phyloP scores from a whole-genome alignment of 2,888 invertebrate species.

The Arctia plantaginis region DNA sequence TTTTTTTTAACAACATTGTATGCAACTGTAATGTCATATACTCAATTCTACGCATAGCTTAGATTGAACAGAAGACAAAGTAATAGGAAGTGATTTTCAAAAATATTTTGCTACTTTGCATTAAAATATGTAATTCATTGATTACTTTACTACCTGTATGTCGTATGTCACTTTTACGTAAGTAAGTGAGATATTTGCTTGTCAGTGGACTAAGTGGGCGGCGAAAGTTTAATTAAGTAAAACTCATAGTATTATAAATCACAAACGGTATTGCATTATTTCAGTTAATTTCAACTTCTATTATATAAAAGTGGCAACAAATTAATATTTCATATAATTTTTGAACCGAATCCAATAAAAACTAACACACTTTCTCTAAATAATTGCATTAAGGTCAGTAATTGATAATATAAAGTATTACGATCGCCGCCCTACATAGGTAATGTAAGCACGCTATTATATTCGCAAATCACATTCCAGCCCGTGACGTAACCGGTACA shows the following conservation, averaged over 20 bases:
- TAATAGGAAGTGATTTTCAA: no score
- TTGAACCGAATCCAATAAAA: slow-evolving; percentile 12
- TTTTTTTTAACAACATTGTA: no score
- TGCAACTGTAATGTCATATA: no score
- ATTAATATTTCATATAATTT: slow-evolving; percentile 6
- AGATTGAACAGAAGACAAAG: no score
- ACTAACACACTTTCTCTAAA: slow-evolving; percentile 20
- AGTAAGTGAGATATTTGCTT: not conserved
- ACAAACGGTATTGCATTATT: not conserved
- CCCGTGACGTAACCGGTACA: slow-evolving; percentile 39
- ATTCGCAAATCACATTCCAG: slow-evolving; percentile 10
- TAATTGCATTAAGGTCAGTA: slow-evolving; percentile 20
- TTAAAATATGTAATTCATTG: not conserved
- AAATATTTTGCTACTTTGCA: no score
- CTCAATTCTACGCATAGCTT: no score
- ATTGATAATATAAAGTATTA: slow-evolving; percentile 12
- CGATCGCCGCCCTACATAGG: not conserved
- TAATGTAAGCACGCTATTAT: slow-evolving; percentile 5
- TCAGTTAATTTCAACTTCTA: slow-evolving; percentile 2
- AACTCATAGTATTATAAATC: not conserved
- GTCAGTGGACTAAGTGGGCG: not conserved
- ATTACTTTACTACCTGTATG: not conserved
- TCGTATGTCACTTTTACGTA: not conserved
- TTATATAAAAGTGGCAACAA: slow-evolving; percentile 16
- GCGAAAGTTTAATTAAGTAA: not conserved